A percentile compares a stretch with the other conserved stretches of the same genome.
phyloP scores from a whole-genome alignment of 2,113 vertebrate genomes.

The Mesoclemmys tuberculata region DNA sequence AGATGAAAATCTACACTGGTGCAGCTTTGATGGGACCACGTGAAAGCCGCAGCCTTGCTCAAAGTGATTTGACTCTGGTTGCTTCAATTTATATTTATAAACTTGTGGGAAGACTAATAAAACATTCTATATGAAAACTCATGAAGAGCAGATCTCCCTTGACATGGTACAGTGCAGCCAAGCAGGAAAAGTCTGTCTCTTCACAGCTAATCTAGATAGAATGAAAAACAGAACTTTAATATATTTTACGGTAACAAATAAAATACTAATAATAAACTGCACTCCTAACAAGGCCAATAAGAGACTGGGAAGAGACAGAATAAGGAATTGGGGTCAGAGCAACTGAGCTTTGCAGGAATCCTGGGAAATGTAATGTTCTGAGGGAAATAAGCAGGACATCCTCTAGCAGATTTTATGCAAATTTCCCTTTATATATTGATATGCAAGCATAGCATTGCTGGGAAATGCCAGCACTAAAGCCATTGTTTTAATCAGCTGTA shows the following conservation, averaged over 20 bases:
- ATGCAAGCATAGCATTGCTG: neutral
- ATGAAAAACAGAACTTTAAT: neutral
- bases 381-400: neutral
- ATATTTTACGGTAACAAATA: neutral
- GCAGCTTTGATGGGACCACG: neutral
- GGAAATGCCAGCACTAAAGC: neutral
- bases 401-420: neutral
- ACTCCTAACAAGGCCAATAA: neutral
- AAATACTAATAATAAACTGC: neutral
- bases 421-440: neutral
- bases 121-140: neutral
- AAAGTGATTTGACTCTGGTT: neutral
- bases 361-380: neutral
- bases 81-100: neutral
- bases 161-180: neutral
- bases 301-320: neutral
- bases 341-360: neutral
- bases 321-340: neutral
- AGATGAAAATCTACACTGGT: neutral
- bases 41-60: neutral
- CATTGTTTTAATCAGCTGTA: neutral
- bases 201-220: neutral
- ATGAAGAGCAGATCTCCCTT: accelerated
- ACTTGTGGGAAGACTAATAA: neutral
- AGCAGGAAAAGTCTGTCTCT: neutral